phyloP scores from a whole-genome alignment of 2,888 invertebrate species.

The Nomada ferruginata region DNA sequence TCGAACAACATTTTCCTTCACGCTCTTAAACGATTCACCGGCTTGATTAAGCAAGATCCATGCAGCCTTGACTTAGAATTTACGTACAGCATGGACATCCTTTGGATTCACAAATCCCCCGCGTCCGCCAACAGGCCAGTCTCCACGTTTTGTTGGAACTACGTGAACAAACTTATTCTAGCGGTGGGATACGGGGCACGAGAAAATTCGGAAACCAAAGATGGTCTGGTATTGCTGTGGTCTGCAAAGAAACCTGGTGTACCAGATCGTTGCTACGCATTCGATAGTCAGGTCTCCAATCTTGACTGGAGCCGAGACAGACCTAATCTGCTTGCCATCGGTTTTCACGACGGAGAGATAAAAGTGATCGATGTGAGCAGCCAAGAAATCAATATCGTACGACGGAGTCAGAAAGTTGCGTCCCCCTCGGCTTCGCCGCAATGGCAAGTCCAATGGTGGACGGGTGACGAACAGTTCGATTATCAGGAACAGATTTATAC shows the following conservation, averaged over 20 bases:
- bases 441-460: slow-evolving; percentile 88
- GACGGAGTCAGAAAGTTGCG: slow-evolving; percentile 85
- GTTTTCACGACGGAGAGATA: slow-evolving; percentile 90
- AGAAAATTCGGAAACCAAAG: slow-evolving; percentile 76
- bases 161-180: slow-evolving; percentile 88
- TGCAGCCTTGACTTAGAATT: slow-evolving; percentile 88
- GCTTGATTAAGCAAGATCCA: slow-evolving; percentile 87
- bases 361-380: slow-evolving; percentile 89
- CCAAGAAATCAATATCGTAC: slow-evolving; percentile 85
- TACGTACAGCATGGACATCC: slow-evolving; percentile 87
- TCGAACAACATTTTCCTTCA: slow-evolving; percentile 88
- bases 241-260: slow-evolving; percentile 90
- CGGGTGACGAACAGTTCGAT: slow-evolving; percentile 69
- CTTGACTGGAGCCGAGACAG: slow-evolving; percentile 89
- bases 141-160: slow-evolving; percentile 88
- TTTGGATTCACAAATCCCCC: slow-evolving; percentile 88
- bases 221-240: slow-evolving; percentile 91
- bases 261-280: slow-evolving; percentile 89
- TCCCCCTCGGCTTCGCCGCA: slow-evolving; percentile 89
- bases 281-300: slow-evolving; percentile 88
- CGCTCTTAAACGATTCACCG: slow-evolving; percentile 90
- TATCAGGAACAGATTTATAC: slow-evolving; percentile 77
- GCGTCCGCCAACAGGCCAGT: slow-evolving; percentile 86
- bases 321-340: slow-evolving; percentile 91
- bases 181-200: slow-evolving; percentile 89